Percentiles rank a stretch among this genome's conserved stretches.
Evolutionary conservation across 2,113 vertebrate species (phyloP).

Genomic region (Paradisaea rubra): DNA sequence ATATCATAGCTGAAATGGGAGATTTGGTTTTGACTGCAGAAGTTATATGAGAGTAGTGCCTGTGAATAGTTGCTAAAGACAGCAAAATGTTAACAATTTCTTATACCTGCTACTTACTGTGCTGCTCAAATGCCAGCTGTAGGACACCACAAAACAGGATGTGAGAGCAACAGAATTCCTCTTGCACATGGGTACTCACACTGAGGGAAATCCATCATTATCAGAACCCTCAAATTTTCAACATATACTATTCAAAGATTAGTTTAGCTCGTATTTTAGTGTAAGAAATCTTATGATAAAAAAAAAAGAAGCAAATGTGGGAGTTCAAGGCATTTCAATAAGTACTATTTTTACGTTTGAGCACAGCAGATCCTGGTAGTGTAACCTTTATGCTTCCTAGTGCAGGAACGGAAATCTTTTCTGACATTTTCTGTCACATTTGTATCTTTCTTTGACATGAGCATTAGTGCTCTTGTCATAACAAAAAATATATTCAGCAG

Average conservation of each 20-base stretch:
- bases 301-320: neutral
- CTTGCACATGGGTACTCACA: neutral
- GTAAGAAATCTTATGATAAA: neutral
- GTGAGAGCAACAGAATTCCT: neutral
- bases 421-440: neutral
- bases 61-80: neutral
- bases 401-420: neutral
- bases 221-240: neutral
- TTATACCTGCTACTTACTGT: fast-evolving
- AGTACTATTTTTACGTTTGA: neutral
- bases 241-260: neutral
- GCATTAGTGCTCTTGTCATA: neutral
- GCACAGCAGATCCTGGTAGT: neutral
- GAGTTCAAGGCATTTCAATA: neutral
- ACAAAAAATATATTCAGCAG: neutral
- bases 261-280: neutral
- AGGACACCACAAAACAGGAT: neutral
- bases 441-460: neutral
- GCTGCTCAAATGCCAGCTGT: neutral
- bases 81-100: neutral
- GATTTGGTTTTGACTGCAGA: neutral
- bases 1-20: neutral
- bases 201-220: neutral
- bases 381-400: neutral
- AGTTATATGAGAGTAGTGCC: neutral